phyloP scores from a whole-genome alignment of 2,888 invertebrate species.

The Amphipoea oculea region DNA sequence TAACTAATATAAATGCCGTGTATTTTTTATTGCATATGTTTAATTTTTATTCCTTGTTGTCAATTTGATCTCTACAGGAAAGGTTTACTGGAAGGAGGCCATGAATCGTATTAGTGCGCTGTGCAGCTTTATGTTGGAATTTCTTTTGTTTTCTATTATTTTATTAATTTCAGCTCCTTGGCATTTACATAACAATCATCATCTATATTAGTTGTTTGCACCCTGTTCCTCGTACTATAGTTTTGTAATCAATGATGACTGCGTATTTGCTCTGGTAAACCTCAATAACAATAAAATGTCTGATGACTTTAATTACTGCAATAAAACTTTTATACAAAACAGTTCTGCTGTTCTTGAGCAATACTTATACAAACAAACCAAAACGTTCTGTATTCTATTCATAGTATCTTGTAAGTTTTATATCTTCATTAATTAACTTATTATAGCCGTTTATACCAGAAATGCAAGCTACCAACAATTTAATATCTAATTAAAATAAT shows the following conservation, averaged over 20 bases:
- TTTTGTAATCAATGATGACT: slow-evolving; percentile 13
- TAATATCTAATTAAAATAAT: slow-evolving; percentile 47
- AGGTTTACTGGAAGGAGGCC: background rate
- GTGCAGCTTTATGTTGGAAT: background rate
- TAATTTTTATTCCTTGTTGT: background rate
- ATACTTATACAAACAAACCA: slow-evolving; percentile 23
- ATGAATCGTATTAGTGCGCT: background rate
- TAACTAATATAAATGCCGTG: background rate
- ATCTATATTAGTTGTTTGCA: background rate
- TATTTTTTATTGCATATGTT: background rate
- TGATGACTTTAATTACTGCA: slow-evolving; percentile 39
- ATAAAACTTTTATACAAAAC: slow-evolving; percentile 45
- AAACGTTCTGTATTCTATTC: slow-evolving; percentile 20
- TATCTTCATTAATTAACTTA: slow-evolving; percentile 16
- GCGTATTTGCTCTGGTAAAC: slow-evolving; percentile 27
- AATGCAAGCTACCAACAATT: slow-evolving; percentile 15
- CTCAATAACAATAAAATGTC: slow-evolving; percentile 28
- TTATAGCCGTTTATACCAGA: background rate
- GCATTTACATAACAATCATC: background rate
- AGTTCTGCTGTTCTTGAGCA: slow-evolving; percentile 35
- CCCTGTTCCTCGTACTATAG: background rate
- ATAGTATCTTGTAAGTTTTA: background rate
- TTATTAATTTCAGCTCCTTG: background rate
- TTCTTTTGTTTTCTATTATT: background rate
- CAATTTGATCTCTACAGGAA: background rate